phyloP scores from a whole-genome alignment of 2,888 invertebrate species.

The Patella caerulea region DNA sequence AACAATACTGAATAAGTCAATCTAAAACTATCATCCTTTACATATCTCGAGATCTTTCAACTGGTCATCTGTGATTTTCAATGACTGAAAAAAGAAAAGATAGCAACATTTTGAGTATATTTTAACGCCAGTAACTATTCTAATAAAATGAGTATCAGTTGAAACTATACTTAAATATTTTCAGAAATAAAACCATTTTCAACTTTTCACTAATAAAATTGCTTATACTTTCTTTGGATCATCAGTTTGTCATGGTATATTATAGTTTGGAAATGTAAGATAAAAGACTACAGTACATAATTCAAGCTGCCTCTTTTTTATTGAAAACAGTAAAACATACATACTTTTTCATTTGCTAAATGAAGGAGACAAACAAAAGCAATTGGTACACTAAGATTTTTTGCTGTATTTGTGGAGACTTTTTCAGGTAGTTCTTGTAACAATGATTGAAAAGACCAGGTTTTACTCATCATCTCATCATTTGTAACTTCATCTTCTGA shows the following conservation, averaged over 20 bases:
- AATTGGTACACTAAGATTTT: constrained; percentile 83
- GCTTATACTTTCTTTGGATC: no score
- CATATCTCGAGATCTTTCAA: constrained; percentile 49
- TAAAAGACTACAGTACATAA: no score
- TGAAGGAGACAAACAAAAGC: constrained; percentile 87
- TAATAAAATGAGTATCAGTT: no score
- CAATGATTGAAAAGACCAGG: constrained; percentile 51
- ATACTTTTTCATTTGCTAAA: constrained; percentile 84
- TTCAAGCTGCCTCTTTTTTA: no score
- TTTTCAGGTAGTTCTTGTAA: constrained; percentile 63
- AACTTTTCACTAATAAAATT: no score
- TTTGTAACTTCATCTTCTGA: not conserved
- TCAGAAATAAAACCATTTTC: no score
- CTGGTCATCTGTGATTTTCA: constrained; percentile 48
- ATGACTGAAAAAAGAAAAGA: constrained; percentile 41
- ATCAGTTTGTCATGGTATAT: no score
- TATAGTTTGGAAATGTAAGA: no score
- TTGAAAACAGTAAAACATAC: not conserved
- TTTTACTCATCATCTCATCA: constrained; percentile 21
- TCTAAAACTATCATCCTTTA: constrained; percentile 32
- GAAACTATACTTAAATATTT: no score
- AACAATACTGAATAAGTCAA: no score
- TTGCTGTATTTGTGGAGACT: constrained; percentile 76
- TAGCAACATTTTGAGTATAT: not conserved
- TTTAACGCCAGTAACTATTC: no score